Evolutionary conservation across 1,140 invertebrate genomes (phyloP).

Genomic region (Anastatus disparis): DNA sequence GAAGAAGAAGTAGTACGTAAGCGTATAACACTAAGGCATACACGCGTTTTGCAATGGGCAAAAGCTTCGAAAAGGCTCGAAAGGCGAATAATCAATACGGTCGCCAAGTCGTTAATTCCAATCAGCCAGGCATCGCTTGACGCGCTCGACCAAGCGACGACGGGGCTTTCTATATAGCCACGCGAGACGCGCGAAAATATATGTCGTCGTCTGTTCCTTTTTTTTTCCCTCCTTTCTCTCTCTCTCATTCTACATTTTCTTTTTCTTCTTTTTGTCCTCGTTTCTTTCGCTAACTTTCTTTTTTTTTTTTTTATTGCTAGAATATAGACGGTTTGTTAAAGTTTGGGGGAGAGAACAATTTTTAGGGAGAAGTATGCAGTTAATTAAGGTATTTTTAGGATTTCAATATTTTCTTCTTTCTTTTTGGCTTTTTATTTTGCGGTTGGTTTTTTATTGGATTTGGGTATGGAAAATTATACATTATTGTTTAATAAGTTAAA

Average conservation of each 20-base stretch:
- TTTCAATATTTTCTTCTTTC: too few relatives aligned
- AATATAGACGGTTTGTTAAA: too few relatives aligned
- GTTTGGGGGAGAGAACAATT: too few relatives aligned
- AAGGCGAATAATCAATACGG: slow-evolving; percentile 59
- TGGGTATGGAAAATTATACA: too few relatives aligned
- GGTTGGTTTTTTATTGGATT: too few relatives aligned
- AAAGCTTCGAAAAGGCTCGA: background rate
- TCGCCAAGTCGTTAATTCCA: slow-evolving; percentile 62
- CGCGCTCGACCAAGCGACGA: slow-evolving; percentile 44
- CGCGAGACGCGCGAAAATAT: slow-evolving; percentile 33
- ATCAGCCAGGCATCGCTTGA: slow-evolving; percentile 60
- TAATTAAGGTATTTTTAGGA: too few relatives aligned
- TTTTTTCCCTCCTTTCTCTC: background rate
- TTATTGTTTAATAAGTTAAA: too few relatives aligned
- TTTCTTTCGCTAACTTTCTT: background rate
- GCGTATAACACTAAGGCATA: too few relatives aligned
- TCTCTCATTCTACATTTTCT: background rate
- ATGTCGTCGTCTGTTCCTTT: slow-evolving; percentile 10
- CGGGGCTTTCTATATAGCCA: slow-evolving; percentile 42
- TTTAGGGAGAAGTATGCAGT: too few relatives aligned
- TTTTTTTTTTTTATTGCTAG: too few relatives aligned
- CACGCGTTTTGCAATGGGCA: background rate
- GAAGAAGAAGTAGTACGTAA: background rate
- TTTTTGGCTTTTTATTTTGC: too few relatives aligned
- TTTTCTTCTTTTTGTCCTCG: slow-evolving; percentile 21